Conservation (phyloP, 1,140 invertebrate species). For the Drosophila ananassae region DNA sequence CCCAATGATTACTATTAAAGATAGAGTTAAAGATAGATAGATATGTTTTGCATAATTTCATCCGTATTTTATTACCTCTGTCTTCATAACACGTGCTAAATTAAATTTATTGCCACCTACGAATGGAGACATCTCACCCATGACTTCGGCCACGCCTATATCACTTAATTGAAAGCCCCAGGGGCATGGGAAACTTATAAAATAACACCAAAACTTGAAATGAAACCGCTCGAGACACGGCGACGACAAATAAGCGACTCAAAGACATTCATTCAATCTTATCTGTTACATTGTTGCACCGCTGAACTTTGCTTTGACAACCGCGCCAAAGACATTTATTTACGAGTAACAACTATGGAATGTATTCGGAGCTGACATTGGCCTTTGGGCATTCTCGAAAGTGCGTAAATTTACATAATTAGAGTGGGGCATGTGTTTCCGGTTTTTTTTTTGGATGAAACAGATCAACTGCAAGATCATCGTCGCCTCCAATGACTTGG, state of each 20-base stretch:
- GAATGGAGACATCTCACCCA: conserved; percentile 34
- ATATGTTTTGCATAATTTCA: neutral
- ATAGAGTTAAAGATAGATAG: neutral
- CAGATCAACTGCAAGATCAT: conserved; percentile 21
- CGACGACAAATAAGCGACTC: conserved; percentile 13
- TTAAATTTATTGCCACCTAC: conserved; percentile 25
- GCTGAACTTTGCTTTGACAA: conserved; percentile 1
- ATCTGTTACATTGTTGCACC: conserved; percentile 19
- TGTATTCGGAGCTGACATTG: conserved; percentile 22
- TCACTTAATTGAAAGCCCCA: conserved; percentile 24
- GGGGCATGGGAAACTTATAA: conserved; percentile 29
- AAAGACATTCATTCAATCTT: conserved; percentile 22
- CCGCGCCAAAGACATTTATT: conserved; percentile 6
- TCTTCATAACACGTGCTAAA: conserved; percentile 7
- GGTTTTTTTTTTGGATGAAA: conserved; percentile 16
- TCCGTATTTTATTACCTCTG: neutral
- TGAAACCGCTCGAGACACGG: neutral
- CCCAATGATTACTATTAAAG: conserved; percentile 1
- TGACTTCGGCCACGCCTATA: conserved; percentile 19
- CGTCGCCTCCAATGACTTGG: conserved; percentile 10
- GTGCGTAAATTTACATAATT: conserved; percentile 31
- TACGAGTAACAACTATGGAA: conserved; percentile 4
- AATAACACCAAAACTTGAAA: neutral
- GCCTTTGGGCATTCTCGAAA: conserved; percentile 28
- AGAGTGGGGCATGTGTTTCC: conserved; percentile 26